Base-by-base conservation (phyloP, 2,113 vertebrate genomes). In the Paratilapia polleni region DNA sequence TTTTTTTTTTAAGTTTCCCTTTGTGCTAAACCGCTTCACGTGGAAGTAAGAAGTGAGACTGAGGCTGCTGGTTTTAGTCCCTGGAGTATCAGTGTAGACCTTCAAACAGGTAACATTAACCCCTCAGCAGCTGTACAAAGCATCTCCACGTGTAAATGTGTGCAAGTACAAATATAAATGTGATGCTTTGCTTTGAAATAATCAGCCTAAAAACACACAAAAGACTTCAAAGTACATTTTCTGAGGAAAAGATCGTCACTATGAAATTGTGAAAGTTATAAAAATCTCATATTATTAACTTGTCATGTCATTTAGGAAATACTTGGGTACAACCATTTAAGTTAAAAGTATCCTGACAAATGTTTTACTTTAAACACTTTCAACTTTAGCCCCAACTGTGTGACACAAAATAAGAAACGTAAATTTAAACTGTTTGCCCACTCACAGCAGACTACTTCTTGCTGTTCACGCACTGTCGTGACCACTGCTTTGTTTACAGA, bases 1-100 rank as follows among this genome's bases (percentile, higher is more conserved):
- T 59, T 3, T 14, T 47, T 20, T 14, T 56, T 62, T 64, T 59
- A 64, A 31, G 19, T 12, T 86, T 86, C 62, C 84, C 76, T 77
- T 73, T 78, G 74, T 36, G 15, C n/a, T 26, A 5, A 81, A 80
- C 0, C 63, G 68, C 77, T 73, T 19, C 8, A 80, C 1, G n/a
- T 26, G 28, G 20, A 64, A 14, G n/a, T 1, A 63, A 26, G n/a
- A 64, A 24, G 38, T 59, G 28, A 61, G 17, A 54, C 22, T 59
- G 24, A 41, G 19, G 19, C 57, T 19, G 34, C 78, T 74, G 78
- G 22, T 56, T 79, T 11, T 10, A 85, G 61, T 62, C 13, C 12
- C 47, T 34, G 43, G 28, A 77, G 49, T 56, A 10, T 17, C 8
- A 8, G n/a, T 20, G 58, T n/a, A 73, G 75, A 80, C 66, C 13